These are phyloP conservation scores for Platyrinchus mystaceus DNA, from an alignment of 2,797 vertebrate genomes.

Conservation along the genomic window DNA sequence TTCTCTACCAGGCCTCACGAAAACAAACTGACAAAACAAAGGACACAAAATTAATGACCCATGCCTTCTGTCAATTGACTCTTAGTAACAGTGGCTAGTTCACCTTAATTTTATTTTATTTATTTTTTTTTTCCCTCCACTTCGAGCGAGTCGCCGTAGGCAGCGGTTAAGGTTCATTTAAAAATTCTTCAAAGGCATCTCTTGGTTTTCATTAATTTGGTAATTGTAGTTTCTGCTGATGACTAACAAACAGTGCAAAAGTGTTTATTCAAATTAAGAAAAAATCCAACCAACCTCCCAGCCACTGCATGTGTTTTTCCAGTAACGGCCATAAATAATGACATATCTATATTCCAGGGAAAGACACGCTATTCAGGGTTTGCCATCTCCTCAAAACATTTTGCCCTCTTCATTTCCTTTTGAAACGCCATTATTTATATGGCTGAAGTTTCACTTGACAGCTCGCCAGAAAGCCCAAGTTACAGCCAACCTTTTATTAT, in stretches of 20 bases:
- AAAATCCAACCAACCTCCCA: not conserved
- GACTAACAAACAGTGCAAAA: constrained; percentile 28
- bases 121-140: constrained; percentile 61
- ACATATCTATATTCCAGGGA: not conserved
- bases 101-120: constrained; percentile 80
- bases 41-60: constrained; percentile 99
- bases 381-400: constrained; percentile 31
- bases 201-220: constrained; percentile 87
- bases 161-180: constrained; percentile 87
- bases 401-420: constrained; percentile 32
- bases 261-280: constrained; percentile 12
- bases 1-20: constrained; percentile 91
- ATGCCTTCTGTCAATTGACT: constrained; percentile 92
- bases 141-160: constrained; percentile 79
- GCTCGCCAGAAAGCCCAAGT: not conserved
- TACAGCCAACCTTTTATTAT: constrained; percentile 2
- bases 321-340: not conserved
- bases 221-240: constrained; percentile 73
- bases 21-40: constrained; percentile 99
- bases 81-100: constrained; percentile 86
- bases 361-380: not conserved
- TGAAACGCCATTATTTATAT: constrained; percentile 31
- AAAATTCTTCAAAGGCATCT: constrained; percentile 79
- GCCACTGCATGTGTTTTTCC: not conserved
- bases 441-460: constrained; percentile 37